Conservation (phyloP, 35 echinoderm and acorn worm species). For the Chiridota heheva region DNA sequence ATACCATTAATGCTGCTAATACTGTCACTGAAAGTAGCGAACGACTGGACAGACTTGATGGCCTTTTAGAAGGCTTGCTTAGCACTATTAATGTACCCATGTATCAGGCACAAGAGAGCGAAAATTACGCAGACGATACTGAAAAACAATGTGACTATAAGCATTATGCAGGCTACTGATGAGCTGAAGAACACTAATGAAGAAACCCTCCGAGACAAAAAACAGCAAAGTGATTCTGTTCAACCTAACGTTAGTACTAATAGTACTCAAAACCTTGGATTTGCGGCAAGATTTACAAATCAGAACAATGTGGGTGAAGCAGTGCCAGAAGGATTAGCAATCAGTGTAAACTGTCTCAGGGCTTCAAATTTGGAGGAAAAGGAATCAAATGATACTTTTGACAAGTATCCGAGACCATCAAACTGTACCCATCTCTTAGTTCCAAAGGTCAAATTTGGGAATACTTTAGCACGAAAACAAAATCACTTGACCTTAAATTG, state of each 20-base stretch:
- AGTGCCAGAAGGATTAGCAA: neutral
- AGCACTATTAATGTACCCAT: slow-evolving; percentile 2
- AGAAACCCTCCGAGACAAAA: neutral
- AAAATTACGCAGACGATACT: neutral
- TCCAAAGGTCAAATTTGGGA: slow-evolving; percentile 2
- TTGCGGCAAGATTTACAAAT: neutral
- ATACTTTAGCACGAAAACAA: neutral
- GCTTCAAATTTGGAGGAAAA: neutral
- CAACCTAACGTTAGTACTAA: neutral
- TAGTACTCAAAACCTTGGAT: neutral
- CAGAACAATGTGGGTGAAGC: slow-evolving; percentile 1
- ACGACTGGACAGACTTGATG: neutral
- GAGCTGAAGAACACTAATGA: too few relatives aligned
- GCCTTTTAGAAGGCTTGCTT: neutral
- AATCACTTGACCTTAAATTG: neutral
- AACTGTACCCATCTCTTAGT: neutral
- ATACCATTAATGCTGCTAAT: neutral
- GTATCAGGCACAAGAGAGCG: neutral
- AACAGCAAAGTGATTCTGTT: neutral
- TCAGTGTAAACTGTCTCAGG: neutral
- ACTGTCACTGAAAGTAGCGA: neutral
- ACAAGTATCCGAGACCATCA: neutral
- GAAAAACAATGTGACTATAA: too few relatives aligned
- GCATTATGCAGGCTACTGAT: too few relatives aligned
- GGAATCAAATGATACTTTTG: neutral